These are phyloP conservation scores for Mugil cephalus DNA, from an alignment of 2,113 vertebrate genomes.

Conservation along the genomic window DNA sequence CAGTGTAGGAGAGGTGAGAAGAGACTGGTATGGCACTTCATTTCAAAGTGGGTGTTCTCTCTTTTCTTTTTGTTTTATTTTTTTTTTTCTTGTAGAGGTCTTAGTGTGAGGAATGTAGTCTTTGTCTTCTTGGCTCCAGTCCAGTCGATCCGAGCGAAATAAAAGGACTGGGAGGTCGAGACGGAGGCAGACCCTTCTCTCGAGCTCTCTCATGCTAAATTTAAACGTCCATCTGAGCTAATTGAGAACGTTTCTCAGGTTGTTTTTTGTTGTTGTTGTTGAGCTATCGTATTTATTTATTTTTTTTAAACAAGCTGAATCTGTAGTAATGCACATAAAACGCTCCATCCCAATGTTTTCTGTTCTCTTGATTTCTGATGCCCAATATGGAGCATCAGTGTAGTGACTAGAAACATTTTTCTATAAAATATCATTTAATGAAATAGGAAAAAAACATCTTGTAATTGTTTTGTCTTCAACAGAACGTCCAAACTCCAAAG, in stretches of 20 bases:
- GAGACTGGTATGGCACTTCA: constrained; percentile 9
- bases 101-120: constrained; percentile 19
- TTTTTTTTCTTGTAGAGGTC: constrained; percentile 1
- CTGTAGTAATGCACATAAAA: no score
- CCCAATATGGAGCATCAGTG: no score
- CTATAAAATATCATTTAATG: no score
- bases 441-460: no score
- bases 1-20: constrained; percentile 5
- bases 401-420: no score
- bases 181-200: neutral
- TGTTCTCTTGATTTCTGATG: no score
- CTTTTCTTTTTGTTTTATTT: neutral
- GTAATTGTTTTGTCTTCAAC: no score
- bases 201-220: neutral
- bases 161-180: neutral
- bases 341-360: no score
- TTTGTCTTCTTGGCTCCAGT: neutral
- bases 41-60: constrained; percentile 5
- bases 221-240: constrained; percentile 2
- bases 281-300: neutral
- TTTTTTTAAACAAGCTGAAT: no score
- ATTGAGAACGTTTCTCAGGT: neutral
- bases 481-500: no score
- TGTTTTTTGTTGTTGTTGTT: neutral
- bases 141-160: neutral